Percentiles rank a stretch among this genome's conserved stretches.
These are phyloP conservation scores for Pediacus dermestoides DNA, from an alignment of 2,888 invertebrate genomes.

Conservation along the genomic window DNA sequence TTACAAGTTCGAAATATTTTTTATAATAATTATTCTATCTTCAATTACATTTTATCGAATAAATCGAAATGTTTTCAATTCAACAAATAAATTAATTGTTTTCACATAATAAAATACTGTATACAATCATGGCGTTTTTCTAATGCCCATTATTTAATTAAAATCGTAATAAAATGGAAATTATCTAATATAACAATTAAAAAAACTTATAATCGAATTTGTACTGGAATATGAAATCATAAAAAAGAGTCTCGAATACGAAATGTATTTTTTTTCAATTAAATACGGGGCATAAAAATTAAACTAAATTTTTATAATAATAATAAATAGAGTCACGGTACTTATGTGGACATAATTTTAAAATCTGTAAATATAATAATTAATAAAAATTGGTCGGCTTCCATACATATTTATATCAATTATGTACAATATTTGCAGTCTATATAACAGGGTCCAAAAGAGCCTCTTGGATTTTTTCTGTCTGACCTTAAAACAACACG, in stretches of 20 bases:
- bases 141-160: constrained; percentile 23
- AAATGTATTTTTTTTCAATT: constrained; percentile 13
- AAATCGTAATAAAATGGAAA: constrained; percentile 6
- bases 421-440: constrained; percentile 36
- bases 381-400: constrained; percentile 33
- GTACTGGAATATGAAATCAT: constrained; percentile 25
- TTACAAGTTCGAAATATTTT: constrained; percentile 40
- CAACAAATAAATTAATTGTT: constrained; percentile 23
- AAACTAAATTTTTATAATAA: constrained; percentile 16
- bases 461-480: constrained; percentile 10
- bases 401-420: constrained; percentile 23
- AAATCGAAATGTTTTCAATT: constrained; percentile 26
- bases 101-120: constrained; percentile 26
- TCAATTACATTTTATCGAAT: constrained; percentile 33
- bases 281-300: constrained; percentile 25
- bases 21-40: constrained; percentile 38
- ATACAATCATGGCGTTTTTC: constrained; percentile 25
- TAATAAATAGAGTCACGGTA: constrained; percentile 24
- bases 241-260: constrained; percentile 17
- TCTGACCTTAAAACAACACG: no score
- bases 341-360: constrained; percentile 23
- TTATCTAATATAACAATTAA: neutral
- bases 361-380: constrained; percentile 20
- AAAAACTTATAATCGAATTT: constrained; percentile 29
- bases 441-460: constrained; percentile 21